Conservation (phyloP, 2,797 vertebrate species). For the Hephaestus fuliginosus region DNA sequence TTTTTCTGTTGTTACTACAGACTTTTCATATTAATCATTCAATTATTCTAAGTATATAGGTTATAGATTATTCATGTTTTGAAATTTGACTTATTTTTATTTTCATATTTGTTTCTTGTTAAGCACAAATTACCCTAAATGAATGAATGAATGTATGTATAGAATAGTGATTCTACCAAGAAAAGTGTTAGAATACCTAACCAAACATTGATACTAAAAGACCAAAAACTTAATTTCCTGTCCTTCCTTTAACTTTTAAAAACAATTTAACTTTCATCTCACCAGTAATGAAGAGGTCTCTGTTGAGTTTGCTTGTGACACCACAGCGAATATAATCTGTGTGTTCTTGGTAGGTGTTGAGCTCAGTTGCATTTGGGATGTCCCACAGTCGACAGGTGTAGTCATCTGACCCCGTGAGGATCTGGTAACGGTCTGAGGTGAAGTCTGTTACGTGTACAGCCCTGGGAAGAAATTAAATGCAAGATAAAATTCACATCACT, state of each 20-base stretch:
- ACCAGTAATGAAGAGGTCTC: constrained; percentile 96
- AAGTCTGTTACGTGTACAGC: constrained; percentile 93
- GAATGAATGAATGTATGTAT: too few species aligned
- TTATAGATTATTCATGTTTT: background rate
- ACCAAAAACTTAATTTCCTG: constrained; percentile 11
- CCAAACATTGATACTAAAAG: background rate
- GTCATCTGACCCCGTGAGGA: constrained; percentile 95
- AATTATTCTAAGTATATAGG: background rate
- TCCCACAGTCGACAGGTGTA: constrained; percentile 94
- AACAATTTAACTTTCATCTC: constrained; percentile 8
- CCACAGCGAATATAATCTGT: constrained; percentile 95
- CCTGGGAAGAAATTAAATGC: constrained; percentile 75
- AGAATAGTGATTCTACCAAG: too few species aligned
- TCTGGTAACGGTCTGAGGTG: constrained; percentile 91
- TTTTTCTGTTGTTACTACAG: background rate
- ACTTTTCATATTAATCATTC: background rate
- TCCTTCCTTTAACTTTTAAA: background rate
- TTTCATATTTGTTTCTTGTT: background rate
- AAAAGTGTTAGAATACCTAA: background rate
- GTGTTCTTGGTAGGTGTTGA: constrained; percentile 90
- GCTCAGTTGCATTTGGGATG: constrained; percentile 89
- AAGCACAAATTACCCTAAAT: too few species aligned
- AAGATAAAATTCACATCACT: background rate
- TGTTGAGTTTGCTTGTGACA: constrained; percentile 91
- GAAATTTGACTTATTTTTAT: background rate